Base-by-base conservation (phyloP, 1,140 invertebrate species). In the Apis florea region DNA sequence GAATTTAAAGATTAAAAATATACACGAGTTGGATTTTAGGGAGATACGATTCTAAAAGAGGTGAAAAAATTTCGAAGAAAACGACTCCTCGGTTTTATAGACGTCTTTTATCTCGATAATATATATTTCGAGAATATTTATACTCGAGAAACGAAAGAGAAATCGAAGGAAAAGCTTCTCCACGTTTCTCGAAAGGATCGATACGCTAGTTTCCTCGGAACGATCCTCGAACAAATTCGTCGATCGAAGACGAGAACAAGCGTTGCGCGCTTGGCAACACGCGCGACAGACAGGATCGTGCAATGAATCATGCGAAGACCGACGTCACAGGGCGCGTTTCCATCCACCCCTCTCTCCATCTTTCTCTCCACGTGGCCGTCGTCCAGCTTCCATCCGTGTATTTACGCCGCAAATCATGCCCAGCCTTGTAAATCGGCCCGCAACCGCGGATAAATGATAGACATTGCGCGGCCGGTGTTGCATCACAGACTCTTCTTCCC, bases 281-380 rank as follows among this genome's bases (percentile, higher is more conserved):
- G n/a, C n/a, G n/a, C n/a, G 78, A 82, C 82, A 84, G 83, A 88
- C 83, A 85, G 69, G 70, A 82, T 82, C 81, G 88, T 89, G 88
- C 89, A 90, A 91, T 90, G 88, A 92, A 91, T 92, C 90, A 90
- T 91, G 86, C 86, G 85, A 89, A 90, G 84, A 58, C 77, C 47
- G 76, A 67, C 71, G 21, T 49, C 77, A 70, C 61, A 63, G 54
- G 54, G 56, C 47, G 72, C 77, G 63, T 72, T 64, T 69, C 76
- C 61, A 63, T 26, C 76, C 73, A 19, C 69, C 63, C n/a, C 74
- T 75, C 47, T 53, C 49, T 51, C 31, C 2, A 76, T 54, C 51
- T 59, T 40, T 15, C 47, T 40, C 56, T 24, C 80, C 26, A 21
- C 64, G 74, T 31, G 75, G 15, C 40, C 24, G 71, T 53, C 26